A percentile compares a stretch with the other conserved stretches of the same genome.
Conservation (phyloP, 2,797 vertebrate species). For the Cossypha dichroa region DNA sequence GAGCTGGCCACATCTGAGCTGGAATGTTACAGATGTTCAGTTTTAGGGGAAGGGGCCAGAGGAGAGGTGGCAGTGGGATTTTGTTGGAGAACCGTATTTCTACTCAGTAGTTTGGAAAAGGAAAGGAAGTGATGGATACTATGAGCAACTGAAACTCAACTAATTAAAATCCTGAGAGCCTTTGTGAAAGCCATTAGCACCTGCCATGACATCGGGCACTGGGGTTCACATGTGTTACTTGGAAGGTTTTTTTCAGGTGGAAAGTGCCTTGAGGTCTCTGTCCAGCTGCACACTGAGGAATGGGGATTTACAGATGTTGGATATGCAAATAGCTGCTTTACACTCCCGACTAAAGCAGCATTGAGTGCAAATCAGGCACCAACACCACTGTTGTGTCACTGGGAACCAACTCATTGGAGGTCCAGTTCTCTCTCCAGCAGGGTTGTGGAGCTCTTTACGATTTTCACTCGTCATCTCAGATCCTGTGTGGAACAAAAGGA, state of each 20-base stretch:
- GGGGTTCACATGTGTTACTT: not conserved
- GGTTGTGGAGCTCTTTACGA: not conserved
- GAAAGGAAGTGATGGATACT: not conserved
- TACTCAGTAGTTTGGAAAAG: not conserved
- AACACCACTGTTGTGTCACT: not conserved
- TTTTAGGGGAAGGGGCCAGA: not conserved
- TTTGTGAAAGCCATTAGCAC: conserved; percentile 47
- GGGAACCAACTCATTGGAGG: not conserved
- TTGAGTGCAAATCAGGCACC: not conserved
- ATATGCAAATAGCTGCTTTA: not conserved
- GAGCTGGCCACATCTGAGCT: not conserved
- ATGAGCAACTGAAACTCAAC: not conserved
- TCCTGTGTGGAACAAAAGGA: not conserved
- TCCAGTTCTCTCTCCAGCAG: not conserved
- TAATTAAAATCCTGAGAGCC: conserved; percentile 25
- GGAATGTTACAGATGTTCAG: not conserved
- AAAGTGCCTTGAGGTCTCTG: not conserved
- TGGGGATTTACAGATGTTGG: not conserved
- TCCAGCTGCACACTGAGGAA: not conserved
- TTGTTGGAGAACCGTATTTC: not conserved
- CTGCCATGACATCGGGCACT: not conserved
- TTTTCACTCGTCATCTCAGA: not conserved
- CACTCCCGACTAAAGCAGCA: not conserved
- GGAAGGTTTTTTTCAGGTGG: not conserved
- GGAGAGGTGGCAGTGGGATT: not conserved